Evolutionary conservation across 2,888 invertebrate species (phyloP), one percentile per base, ranked within the genome.

Genomic region (Diplazon laetatorius): DNA sequence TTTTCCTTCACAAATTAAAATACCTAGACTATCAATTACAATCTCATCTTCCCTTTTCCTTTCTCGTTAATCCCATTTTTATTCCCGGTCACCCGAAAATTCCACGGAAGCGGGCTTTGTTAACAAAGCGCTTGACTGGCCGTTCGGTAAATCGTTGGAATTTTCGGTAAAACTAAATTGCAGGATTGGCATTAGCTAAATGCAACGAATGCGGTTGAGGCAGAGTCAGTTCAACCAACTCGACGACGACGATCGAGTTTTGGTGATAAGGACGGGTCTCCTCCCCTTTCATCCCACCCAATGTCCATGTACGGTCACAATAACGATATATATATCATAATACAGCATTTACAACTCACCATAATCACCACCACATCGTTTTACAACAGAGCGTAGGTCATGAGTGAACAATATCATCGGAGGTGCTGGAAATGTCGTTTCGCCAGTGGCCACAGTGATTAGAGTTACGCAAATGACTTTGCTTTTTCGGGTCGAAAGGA

Each of bases 391-490:
- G 14, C 42, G 50, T 48, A 48, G 57, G 35, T 59, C 44, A 35
- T 20, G 18, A 48, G 44, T 55, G 66, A 65, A 66, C 65, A 80
- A 72, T n/a, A n/a, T n/a, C n/a, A n/a, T 72, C 42, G 57, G 59
- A 18, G 30, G 10, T 14, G 16, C 30, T 10, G 18, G 60, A 18
- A 37, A 70, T 46, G 44, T 22, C 65, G 66, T 48, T 70, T 57
- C 59, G 77, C 70, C 22, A 48, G 35, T 72, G 71, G 30, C 6
- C 6, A n/a, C n/a, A n/a, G n/a, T n/a, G n/a, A n/a, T n/a, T n/a
- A n/a, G 60, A 78, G 39, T 69, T 62, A 42, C 46, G 46, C 71
- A 69, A 80, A 78, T 75, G 62, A 72, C 16, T 79, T 78, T 69
- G 57, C 46, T 20, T 44, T 50, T 30, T 20, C 46, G 22, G 18